Evolutionary conservation across 2,797 vertebrate species (phyloP).

Genomic region (Spheniscus humboldti): DNA sequence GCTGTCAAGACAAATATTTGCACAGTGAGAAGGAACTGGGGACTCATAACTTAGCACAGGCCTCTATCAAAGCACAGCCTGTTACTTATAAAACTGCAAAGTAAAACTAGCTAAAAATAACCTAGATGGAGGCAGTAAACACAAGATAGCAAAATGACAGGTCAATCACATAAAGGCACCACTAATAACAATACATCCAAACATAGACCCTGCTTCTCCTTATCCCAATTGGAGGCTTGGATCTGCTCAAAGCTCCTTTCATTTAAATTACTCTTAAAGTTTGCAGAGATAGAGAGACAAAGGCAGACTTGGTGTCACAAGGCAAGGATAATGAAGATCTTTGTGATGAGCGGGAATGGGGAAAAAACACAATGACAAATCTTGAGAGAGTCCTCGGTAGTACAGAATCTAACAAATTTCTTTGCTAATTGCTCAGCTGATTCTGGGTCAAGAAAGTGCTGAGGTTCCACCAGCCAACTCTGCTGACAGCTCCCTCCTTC

Average conservation of each 20-base stretch:
- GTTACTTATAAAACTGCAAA: conserved; percentile 36
- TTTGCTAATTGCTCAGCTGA: not conserved
- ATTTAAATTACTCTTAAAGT: too few species aligned
- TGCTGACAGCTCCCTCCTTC: not conserved
- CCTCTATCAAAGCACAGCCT: conserved; percentile 52
- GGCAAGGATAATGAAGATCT: not conserved
- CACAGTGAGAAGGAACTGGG: not conserved
- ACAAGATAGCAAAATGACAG: not conserved
- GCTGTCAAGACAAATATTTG: conserved; percentile 51
- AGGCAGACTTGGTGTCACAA: not conserved
- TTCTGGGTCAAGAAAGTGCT: conserved; percentile 10
- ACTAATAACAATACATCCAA: not conserved
- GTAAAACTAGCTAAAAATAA: conserved; percentile 56
- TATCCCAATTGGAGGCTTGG: not conserved
- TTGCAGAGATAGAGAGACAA: not conserved
- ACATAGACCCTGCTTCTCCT: not conserved
- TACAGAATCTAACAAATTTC: not conserved
- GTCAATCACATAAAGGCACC: not conserved
- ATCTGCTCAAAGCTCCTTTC: not conserved
- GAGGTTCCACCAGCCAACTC: not conserved
- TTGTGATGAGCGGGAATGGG: not conserved
- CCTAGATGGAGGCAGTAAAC: not conserved
- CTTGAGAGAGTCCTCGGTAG: not conserved
- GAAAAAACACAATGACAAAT: not conserved
- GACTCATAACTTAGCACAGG: conserved; percentile 38